A percentile compares a stretch with the other conserved stretches of the same genome.
These are phyloP conservation scores for Cichlasoma orientale DNA, from an alignment of 2,797 vertebrate species.

Conservation along the genomic window DNA sequence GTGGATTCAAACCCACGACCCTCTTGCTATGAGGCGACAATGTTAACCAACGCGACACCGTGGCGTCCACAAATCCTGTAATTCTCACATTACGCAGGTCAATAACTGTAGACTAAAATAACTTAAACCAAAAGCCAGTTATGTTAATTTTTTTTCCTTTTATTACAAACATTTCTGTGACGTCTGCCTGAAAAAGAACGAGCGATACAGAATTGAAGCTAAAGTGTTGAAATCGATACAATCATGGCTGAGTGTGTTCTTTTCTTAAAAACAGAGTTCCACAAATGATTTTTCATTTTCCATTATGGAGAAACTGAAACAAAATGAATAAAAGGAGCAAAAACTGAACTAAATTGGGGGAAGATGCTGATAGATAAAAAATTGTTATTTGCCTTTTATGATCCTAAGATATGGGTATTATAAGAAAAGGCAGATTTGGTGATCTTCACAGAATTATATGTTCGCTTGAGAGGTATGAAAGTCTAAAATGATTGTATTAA, in stretches of 20 bases:
- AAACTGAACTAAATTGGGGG: not conserved
- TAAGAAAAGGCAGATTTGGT: conserved; percentile 5
- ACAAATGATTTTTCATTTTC: not conserved
- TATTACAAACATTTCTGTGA: not conserved
- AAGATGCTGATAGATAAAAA: not conserved
- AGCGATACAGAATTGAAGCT: not conserved
- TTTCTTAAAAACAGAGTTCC: not conserved
- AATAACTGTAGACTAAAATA: too few relatives aligned
- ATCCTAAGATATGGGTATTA: not conserved
- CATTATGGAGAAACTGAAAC: not conserved
- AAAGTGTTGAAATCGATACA: not conserved
- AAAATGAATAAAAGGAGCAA: not conserved
- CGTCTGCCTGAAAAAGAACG: not conserved
- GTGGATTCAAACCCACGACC: too few relatives aligned
- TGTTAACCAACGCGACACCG: too few relatives aligned
- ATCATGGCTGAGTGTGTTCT: not conserved
- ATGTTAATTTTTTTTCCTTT: not conserved
- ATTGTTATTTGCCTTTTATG: not conserved
- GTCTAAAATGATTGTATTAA: not conserved
- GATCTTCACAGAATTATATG: conserved; percentile 1
- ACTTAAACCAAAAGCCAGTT: not conserved
- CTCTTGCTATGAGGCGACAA: too few relatives aligned
- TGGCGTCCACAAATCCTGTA: too few relatives aligned
- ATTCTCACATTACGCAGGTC: too few relatives aligned
- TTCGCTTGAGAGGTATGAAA: conserved; percentile 12